phyloP scores from a whole-genome alignment of 2,888 invertebrate genomes.

The Sphecodes monilicornis region DNA sequence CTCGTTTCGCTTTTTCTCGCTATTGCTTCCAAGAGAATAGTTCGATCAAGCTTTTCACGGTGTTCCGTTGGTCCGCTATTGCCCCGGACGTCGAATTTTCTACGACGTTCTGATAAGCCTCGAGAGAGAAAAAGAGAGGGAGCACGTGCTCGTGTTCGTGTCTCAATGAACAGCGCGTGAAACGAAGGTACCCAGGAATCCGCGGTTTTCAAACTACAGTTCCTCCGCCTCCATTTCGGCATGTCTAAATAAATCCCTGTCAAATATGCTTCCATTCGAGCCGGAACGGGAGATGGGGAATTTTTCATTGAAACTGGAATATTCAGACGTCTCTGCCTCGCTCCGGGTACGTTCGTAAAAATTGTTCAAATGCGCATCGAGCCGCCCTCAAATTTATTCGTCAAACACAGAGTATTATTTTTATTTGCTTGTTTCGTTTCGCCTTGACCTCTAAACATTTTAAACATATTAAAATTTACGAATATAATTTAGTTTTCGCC shows the following conservation, averaged over 20 bases:
- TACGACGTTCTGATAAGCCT: constrained; percentile 28
- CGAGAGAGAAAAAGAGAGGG: neutral
- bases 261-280: constrained; percentile 4
- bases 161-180: neutral
- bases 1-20: neutral
- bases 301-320: neutral
- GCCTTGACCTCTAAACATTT: too few species aligned
- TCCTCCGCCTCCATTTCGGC: neutral
- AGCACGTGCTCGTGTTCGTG: neutral
- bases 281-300: neutral
- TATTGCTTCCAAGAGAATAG: constrained; percentile 27
- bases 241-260: constrained; percentile 6
- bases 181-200: constrained; percentile 4
- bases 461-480: too few species aligned
- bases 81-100: constrained; percentile 14
- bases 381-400: too few species aligned
- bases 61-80: constrained; percentile 8
- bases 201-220: constrained; percentile 5
- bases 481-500: too few species aligned
- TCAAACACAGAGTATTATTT: too few species aligned
- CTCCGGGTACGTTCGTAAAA: neutral
- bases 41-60: constrained; percentile 32
- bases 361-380: neutral
- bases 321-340: neutral
- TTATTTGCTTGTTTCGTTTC: too few species aligned